phyloP scores from a whole-genome alignment of 2,113 vertebrate genomes.

The Pionites leucogaster region DNA sequence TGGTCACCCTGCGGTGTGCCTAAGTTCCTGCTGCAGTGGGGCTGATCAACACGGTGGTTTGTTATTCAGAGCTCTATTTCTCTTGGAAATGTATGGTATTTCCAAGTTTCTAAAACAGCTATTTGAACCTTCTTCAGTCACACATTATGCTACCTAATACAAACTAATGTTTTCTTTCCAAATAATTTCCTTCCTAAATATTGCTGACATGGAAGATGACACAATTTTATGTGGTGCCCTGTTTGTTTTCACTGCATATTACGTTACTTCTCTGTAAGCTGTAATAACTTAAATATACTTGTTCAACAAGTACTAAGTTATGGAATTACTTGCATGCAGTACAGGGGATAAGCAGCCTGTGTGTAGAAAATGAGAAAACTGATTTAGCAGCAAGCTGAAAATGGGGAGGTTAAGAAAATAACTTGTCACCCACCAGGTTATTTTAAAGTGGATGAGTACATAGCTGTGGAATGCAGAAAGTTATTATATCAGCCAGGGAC shows the following conservation, averaged over 20 bases:
- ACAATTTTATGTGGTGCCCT: not conserved
- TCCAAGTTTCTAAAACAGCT: not conserved
- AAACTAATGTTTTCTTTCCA: conserved; percentile 52
- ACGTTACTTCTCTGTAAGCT: not conserved
- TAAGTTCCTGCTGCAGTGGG: not conserved
- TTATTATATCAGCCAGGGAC: not conserved
- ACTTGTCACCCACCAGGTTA: not conserved
- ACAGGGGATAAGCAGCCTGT: not conserved
- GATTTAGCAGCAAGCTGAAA: conserved; percentile 6
- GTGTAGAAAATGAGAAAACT: not conserved
- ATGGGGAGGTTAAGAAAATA: not conserved
- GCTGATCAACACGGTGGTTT: not conserved
- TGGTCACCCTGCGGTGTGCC: not conserved
- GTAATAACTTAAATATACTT: conserved; percentile 7
- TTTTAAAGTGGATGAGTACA: not conserved
- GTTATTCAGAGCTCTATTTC: conserved; percentile 35
- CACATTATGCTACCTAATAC: conserved; percentile 7
- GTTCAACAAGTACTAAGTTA: conserved; percentile 18
- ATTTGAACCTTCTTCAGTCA: conserved; percentile 34
- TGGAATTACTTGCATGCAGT: not conserved
- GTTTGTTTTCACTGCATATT: conserved; percentile 59
- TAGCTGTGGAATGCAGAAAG: conserved; percentile 5
- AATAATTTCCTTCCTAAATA: conserved; percentile 37
- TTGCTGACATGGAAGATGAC: conserved; percentile 32
- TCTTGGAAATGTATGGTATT: not conserved